phyloP scores from a whole-genome alignment of 2,797 vertebrate species.

The Mus minutoides region DNA sequence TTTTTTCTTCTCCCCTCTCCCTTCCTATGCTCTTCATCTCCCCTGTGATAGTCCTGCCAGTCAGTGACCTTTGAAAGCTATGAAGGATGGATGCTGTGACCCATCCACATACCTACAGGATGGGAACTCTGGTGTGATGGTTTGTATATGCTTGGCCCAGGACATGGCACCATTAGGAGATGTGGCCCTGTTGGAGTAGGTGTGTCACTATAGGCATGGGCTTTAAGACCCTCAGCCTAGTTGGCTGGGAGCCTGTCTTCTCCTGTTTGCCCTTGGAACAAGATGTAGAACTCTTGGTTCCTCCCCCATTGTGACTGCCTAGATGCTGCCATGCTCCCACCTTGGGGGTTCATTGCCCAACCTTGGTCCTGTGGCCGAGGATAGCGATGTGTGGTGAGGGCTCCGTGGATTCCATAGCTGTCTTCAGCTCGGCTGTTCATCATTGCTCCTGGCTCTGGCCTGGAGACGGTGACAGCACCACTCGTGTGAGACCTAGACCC shows the following conservation, averaged over 20 bases:
- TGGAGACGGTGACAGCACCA: neutral
- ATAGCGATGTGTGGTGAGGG: neutral
- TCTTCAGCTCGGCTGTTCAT: neutral
- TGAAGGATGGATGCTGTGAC: neutral
- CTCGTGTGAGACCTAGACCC: neutral
- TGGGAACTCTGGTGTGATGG: neutral
- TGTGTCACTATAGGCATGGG: neutral
- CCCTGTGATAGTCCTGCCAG: neutral
- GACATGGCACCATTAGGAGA: neutral
- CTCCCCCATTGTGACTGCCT: neutral
- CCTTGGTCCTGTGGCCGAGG: neutral
- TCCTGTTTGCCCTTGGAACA: neutral
- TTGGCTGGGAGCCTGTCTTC: neutral
- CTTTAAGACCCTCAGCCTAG: neutral
- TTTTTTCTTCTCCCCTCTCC: neutral
- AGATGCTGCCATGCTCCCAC: neutral
- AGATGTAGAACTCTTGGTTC: neutral
- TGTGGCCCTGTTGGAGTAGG: neutral
- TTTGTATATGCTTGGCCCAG: neutral
- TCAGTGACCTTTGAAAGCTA: neutral
- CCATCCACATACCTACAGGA: fast-evolving
- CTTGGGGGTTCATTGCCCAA: neutral
- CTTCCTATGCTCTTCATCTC: fast-evolving
- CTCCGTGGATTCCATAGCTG: fast-evolving
- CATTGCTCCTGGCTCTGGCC: neutral